Evolutionary conservation across 2,113 vertebrate genomes (phyloP).

Genomic region (Oryzias woworae): DNA sequence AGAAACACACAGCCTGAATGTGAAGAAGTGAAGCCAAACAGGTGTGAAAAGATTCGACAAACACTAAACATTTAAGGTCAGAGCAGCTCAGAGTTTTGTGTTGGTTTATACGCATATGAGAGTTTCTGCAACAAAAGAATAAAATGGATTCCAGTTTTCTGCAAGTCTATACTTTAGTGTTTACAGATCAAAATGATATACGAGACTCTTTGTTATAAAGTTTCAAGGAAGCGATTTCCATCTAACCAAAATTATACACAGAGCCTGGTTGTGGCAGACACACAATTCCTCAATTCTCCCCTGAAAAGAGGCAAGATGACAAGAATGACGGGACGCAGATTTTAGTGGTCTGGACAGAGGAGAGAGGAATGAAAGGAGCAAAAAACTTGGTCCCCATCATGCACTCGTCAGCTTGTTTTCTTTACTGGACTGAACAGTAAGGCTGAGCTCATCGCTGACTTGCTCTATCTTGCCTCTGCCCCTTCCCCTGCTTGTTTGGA

Average conservation of each 20-base stretch:
- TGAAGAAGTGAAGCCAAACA: not conserved
- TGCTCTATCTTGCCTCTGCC: constrained; percentile 23
- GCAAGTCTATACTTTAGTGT: constrained; percentile 7
- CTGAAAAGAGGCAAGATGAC: constrained; percentile 37
- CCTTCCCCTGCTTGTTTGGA: constrained; percentile 17
- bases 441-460: constrained; percentile 31
- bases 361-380: constrained; percentile 33
- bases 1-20: constrained; percentile 24
- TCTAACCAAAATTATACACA: constrained; percentile 37
- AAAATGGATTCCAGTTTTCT: constrained; percentile 2
- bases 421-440: constrained; percentile 44
- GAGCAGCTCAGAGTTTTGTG: not conserved
- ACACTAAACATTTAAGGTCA: constrained; percentile 8
- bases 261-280: constrained; percentile 26
- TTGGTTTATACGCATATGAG: not conserved
- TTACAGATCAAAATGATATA: constrained; percentile 17
- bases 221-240: constrained; percentile 17
- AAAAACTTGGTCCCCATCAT: constrained; percentile 35
- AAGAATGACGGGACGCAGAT: constrained; percentile 41
- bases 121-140: constrained; percentile 8
- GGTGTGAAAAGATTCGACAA: not conserved
- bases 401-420: constrained; percentile 43
- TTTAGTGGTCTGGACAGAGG: constrained; percentile 58
- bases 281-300: constrained; percentile 35
- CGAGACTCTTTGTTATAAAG: constrained; percentile 7